Evolutionary conservation across 2,113 vertebrate species (phyloP).

Genomic region (Ameiurus melas): DNA sequence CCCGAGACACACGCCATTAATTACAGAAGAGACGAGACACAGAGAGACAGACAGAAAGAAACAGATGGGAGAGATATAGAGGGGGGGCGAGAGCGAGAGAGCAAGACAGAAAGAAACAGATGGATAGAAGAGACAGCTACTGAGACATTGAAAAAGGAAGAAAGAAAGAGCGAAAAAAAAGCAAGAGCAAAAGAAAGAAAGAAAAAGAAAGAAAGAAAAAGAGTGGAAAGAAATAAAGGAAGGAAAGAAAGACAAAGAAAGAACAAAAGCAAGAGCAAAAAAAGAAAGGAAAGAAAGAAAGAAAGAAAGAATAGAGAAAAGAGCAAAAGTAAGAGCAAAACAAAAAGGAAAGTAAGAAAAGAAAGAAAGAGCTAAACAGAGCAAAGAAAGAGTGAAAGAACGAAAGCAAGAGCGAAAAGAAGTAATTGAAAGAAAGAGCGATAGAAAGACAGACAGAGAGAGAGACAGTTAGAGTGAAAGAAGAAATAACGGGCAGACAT

Average conservation of each 20-base stretch:
- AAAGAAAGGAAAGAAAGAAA: not conserved
- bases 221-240: not conserved
- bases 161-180: not conserved
- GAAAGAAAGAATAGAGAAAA: too few relatives aligned
- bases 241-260: not conserved
- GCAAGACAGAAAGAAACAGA: not conserved
- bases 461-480: too few relatives aligned
- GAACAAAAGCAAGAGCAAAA: too few relatives aligned
- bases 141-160: not conserved
- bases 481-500: too few relatives aligned
- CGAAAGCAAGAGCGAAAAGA: too few relatives aligned
- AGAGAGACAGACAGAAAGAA: not conserved
- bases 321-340: too few relatives aligned
- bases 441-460: too few relatives aligned
- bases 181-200: not conserved
- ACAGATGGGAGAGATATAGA: not conserved
- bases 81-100: not conserved
- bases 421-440: too few relatives aligned
- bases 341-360: not conserved
- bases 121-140: not conserved
- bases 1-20: not conserved
- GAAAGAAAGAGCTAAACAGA: not conserved
- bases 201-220: not conserved
- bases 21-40: not conserved
- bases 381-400: too few relatives aligned